Evolutionary conservation across 2,888 invertebrate species (phyloP), one percentile per base, ranked within the genome.

Genomic region (Epinotia bilunana): DNA sequence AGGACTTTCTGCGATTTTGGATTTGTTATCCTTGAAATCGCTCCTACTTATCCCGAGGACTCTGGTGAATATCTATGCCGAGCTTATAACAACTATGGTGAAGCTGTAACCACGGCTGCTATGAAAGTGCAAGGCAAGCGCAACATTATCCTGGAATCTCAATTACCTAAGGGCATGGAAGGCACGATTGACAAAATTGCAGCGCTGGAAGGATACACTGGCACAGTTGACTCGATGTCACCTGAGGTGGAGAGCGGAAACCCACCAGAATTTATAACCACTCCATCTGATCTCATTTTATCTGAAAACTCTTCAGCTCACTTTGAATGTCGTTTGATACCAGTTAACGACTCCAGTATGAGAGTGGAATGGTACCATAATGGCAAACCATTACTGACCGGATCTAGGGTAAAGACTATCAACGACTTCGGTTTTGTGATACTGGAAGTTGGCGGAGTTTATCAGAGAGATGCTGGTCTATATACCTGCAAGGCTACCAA

Each of bases 341-440:
- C 98, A 20, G 96, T 98, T 18, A 98, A 98, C 84, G 99, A 99
- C 89, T 97, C 98, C 6, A 98, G 98, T 85, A 97, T 99, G 97
- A 95, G 97, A 80, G 98, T 99, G 13, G 99, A 99, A 91, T 99
- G 99, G 99, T 99, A 96, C 96, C 99, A 99, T 86, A 99, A 99
- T 88, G 99, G 99, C 61, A 97, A 98, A 90, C 97, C 98, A 4
- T 95, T 99, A 77, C 95, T 97, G 88, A 97, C 98, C 74, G 98
- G 98, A 77, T 98, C 98, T 6, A 96, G 99, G 86, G 97, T 99
- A 80, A 99, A 99, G 91, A 99, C 99, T 0, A 98, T 99, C 81
- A 98, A 98, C 85, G 99, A 99, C 88, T 99, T 99, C 91, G 99
- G 99, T 72, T 99, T 98, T 88, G 99, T 99, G 7, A 99, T 99